phyloP scores from a whole-genome alignment of 2,888 invertebrate genomes.

The Dermolepida albohirtum region DNA sequence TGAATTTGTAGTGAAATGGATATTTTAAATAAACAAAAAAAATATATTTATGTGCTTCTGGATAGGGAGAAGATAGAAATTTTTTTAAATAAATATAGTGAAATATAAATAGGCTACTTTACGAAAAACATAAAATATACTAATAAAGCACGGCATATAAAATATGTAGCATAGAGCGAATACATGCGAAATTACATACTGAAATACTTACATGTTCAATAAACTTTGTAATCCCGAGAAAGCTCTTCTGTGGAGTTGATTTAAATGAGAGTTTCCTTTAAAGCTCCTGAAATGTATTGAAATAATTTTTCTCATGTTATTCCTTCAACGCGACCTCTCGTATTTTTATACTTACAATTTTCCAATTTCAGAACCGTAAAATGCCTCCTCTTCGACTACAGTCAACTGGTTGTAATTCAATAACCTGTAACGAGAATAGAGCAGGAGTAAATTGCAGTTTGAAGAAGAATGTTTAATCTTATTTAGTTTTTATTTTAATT shows the following conservation, averaged over 20 bases:
- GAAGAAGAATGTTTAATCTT: too few relatives aligned
- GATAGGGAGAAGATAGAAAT: too few relatives aligned
- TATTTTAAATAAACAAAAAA: too few relatives aligned
- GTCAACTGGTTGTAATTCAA: constrained; percentile 79
- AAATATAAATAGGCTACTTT: too few relatives aligned
- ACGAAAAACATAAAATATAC: too few relatives aligned
- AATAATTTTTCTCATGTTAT: background rate
- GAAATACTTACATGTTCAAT: constrained; percentile 74
- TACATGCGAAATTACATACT: background rate
- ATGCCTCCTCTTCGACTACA: constrained; percentile 78
- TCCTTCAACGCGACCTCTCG: too few relatives aligned
- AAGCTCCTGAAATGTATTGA: constrained; percentile 72
- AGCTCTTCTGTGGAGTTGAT: constrained; percentile 73
- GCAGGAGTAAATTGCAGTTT: background rate
- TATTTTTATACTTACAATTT: constrained; percentile 66
- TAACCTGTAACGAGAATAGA: constrained; percentile 68
- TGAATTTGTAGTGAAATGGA: too few relatives aligned
- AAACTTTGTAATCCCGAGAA: constrained; percentile 78
- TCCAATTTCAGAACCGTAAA: constrained; percentile 81
- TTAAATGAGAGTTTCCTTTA: constrained; percentile 77
- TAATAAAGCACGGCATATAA: too few relatives aligned
- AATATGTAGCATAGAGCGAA: too few relatives aligned
- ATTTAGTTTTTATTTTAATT: too few relatives aligned
- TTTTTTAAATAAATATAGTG: too few relatives aligned
- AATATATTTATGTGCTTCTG: too few relatives aligned